Evolutionary conservation across 2,888 invertebrate species (phyloP).

Genomic region (Tipula lateralis): DNA sequence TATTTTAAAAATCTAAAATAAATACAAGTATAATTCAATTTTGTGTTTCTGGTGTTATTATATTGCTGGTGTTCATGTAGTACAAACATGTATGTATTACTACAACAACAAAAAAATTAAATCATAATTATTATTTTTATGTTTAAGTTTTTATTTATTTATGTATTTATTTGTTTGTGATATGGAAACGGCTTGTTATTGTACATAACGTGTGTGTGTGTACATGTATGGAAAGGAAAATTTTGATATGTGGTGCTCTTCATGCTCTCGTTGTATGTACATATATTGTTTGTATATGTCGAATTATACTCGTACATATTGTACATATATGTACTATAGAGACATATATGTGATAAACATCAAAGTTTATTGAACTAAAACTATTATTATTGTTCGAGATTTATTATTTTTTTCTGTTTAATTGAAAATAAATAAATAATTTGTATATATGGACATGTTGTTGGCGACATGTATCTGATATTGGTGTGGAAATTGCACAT

Average conservation of each 20-base stretch:
- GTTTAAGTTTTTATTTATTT: background rate
- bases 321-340: background rate
- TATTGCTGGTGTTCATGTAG: background rate
- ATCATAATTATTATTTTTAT: background rate
- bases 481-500: background rate
- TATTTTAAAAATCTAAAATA: slow-evolving; percentile 24
- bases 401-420: background rate
- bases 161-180: background rate
- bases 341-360: slow-evolving; percentile 13
- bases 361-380: background rate
- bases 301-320: no score
- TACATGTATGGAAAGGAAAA: background rate
- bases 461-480: background rate
- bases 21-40: background rate
- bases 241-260: background rate
- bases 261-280: background rate
- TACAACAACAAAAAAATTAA: background rate
- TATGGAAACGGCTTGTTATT: background rate
- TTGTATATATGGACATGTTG: background rate
- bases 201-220: background rate
- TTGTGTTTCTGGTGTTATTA: background rate
- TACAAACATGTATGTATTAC: background rate
- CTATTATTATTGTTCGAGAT: background rate
- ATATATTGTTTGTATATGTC: background rate
- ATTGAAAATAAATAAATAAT: background rate